Evolutionary conservation across 2,797 vertebrate genomes (phyloP).

Genomic region (Gallirallus australis): DNA sequence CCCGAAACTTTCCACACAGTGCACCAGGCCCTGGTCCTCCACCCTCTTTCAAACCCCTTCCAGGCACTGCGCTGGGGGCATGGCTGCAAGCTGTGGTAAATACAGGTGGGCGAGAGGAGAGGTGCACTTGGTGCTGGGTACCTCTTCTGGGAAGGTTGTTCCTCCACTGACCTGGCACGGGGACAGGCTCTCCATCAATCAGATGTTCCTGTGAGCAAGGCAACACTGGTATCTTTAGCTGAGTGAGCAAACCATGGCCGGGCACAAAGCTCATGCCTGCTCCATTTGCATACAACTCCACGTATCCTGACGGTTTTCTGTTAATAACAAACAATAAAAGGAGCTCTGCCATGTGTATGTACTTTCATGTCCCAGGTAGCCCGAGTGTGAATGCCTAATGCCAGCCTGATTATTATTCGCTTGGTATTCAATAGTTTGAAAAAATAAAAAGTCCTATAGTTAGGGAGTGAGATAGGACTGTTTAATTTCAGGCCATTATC

Average conservation of each 20-base stretch:
- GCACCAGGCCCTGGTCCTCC: too few relatives aligned
- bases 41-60: background rate
- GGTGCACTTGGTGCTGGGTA: background rate
- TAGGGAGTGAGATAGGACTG: slow-evolving; percentile 67
- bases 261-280: background rate
- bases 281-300: background rate
- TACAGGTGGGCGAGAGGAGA: background rate
- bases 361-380: slow-evolving; percentile 67
- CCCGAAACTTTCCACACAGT: background rate
- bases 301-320: background rate
- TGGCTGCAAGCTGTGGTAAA: background rate
- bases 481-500: slow-evolving; percentile 78
- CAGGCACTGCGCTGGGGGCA: background rate
- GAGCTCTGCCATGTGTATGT: background rate
- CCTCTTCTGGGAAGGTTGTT: background rate
- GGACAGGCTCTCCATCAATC: background rate
- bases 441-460: slow-evolving; percentile 62
- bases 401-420: slow-evolving; percentile 66
- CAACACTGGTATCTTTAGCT: background rate
- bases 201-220: background rate
- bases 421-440: slow-evolving; percentile 49
- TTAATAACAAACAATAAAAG: slow-evolving; percentile 53
- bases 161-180: background rate
- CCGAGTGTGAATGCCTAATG: slow-evolving; percentile 50
- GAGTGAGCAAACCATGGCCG: background rate